phyloP scores from a whole-genome alignment of 2,888 invertebrate genomes.

The Trimorus sp. region DNA sequence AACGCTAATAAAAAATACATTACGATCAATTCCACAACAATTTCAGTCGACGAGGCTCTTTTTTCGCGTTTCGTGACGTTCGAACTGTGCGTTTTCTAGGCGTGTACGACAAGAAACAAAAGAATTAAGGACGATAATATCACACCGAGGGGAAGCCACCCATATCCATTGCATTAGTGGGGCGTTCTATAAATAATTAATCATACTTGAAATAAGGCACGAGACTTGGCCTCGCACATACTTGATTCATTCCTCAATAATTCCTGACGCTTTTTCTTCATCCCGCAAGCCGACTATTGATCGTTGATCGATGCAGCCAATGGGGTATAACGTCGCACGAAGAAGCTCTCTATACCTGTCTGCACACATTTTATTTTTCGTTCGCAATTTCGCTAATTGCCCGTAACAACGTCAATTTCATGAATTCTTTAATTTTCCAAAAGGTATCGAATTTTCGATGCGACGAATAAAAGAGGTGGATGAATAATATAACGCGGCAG shows the following conservation, averaged over 20 bases:
- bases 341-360: too few relatives aligned
- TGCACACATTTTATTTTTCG: too few relatives aligned
- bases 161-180: slow-evolving; percentile 66
- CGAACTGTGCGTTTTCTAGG: slow-evolving; percentile 58
- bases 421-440: too few relatives aligned
- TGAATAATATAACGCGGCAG: too few relatives aligned
- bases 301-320: slow-evolving; percentile 50
- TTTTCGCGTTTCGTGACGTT: slow-evolving; percentile 43
- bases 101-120: slow-evolving; percentile 67
- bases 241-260: slow-evolving; percentile 57
- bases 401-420: too few relatives aligned
- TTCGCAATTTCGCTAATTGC: too few relatives aligned
- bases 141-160: slow-evolving; percentile 63
- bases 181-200: slow-evolving; percentile 76
- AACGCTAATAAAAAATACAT: neutral
- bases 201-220: slow-evolving; percentile 73
- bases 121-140: slow-evolving; percentile 70
- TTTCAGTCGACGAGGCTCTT: slow-evolving; percentile 17
- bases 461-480: too few relatives aligned
- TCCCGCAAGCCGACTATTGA: slow-evolving; percentile 48
- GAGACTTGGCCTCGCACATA: slow-evolving; percentile 54
- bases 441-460: too few relatives aligned
- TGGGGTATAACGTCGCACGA: too few relatives aligned
- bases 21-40: slow-evolving; percentile 9
- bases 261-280: slow-evolving; percentile 39